Base-by-base conservation (phyloP, 2,888 invertebrate genomes). In the Drosophila nr. medialis region DNA sequence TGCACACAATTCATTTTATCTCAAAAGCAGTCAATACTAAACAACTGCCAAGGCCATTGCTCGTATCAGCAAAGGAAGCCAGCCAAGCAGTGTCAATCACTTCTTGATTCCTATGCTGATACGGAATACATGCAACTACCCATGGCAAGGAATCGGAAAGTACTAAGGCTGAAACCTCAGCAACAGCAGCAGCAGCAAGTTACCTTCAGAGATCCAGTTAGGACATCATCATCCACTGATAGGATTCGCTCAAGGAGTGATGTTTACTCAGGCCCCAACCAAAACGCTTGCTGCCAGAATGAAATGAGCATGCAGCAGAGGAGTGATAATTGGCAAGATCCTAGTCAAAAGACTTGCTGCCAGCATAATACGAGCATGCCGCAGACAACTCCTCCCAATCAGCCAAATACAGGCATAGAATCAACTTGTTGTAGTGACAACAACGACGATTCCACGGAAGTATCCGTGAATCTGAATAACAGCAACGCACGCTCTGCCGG, bases 61-160 rank as follows among this genome's bases (percentile, higher is more conserved):
- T 18, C 32, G 2, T 27, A 15, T 7, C 34, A 24, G 40, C 64
- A 51, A 18, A 40, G 60, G 11, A 30, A 48, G 36, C 11, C 56
- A 29, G 10, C 24, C 7, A 27, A n/a, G 21, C 27, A 36, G 24
- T 4, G 32, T 36, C 59, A 21, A 32, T 10, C 13, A n/a, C 60
- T n/a, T 1, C 1, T 0, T 18, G 15, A 60, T 15, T 2, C 61
- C 0, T 62, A 27, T 24, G 38, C 80, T 34, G 54, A 55, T 11
- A 72, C 71, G 7, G 63, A 50, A 34, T 80, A 69, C n/a, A 27
- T 63, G 59, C 54, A 62, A 10, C 29, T 55, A 30, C 65, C 68
- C 1, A 4, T 6, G 7, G 21, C n/a, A 6, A 38, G 11, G 40
- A n/a, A 32, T 4, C 38, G 27, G 53, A 54, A 13, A 15, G 7